Conservation (phyloP, 2,113 vertebrate genomes). For the Mesoclemmys tuberculata region DNA sequence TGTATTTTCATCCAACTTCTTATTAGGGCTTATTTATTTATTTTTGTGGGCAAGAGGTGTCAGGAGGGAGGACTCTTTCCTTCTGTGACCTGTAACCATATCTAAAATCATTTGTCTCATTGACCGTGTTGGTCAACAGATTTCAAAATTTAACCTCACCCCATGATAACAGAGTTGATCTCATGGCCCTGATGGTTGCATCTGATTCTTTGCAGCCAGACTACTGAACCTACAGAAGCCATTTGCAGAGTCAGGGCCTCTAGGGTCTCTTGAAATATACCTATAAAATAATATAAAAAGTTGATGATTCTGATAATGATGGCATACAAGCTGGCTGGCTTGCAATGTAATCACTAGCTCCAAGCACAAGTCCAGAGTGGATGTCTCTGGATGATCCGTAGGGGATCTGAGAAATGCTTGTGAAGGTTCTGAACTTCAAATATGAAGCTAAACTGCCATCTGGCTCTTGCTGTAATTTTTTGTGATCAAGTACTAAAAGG, state of each 20-base stretch:
- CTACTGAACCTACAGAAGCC: background rate
- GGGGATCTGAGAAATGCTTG: too few relatives aligned
- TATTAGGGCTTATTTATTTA: background rate
- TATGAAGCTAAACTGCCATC: background rate
- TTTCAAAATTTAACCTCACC: background rate
- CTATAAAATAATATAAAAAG: too few relatives aligned
- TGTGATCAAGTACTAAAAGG: background rate
- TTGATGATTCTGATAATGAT: too few relatives aligned
- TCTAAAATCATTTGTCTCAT: background rate
- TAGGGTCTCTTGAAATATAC: too few relatives aligned
- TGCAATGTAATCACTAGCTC: background rate
- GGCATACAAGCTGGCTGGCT: accelerated
- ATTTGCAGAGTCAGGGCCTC: accelerated
- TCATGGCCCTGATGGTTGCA: background rate
- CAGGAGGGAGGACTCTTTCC: background rate
- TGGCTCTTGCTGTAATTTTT: background rate
- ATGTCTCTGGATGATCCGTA: too few relatives aligned
- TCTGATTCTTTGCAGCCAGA: background rate
- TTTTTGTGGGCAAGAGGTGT: background rate
- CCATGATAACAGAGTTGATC: accelerated
- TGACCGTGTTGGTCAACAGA: background rate
- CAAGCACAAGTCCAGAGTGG: too few relatives aligned
- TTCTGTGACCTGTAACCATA: background rate
- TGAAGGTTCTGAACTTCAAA: background rate
- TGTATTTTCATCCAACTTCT: background rate